Percentiles rank a stretch among this genome's conserved stretches.
These are phyloP conservation scores for Yponomeuta malinellus DNA, from an alignment of 2,888 invertebrate genomes.

Conservation along the genomic window DNA sequence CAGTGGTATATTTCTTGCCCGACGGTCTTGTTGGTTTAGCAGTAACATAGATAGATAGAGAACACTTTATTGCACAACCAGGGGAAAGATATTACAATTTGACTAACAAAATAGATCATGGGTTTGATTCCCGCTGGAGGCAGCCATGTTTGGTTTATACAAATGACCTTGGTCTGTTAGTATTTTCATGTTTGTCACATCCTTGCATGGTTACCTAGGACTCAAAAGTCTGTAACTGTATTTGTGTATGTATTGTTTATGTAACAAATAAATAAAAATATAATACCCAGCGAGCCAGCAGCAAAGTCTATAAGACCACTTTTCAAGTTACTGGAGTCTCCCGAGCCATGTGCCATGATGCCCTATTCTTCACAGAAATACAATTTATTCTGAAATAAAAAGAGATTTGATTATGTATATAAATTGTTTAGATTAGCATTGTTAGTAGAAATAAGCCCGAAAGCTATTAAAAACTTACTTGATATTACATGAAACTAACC, in stretches of 20 bases:
- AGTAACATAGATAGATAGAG: no score
- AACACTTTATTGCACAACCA: no score
- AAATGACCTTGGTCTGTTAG: no score
- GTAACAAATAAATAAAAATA: conserved; percentile 2
- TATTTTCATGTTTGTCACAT: no score
- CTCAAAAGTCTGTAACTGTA: background rate
- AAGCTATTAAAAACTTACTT: no score
- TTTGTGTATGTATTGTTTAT: conserved; percentile 10
- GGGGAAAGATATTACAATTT: no score
- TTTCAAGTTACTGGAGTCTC: conserved; percentile 59
- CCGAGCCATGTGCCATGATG: conserved; percentile 52
- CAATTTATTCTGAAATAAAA: background rate
- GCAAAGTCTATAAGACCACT: conserved; percentile 86
- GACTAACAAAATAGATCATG: no score
- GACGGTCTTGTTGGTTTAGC: background rate
- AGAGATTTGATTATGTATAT: background rate
- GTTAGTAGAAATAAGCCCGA: no score
- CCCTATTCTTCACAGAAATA: background rate
- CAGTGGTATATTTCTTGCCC: background rate
- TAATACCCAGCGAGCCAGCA: conserved; percentile 87
- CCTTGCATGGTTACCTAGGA: background rate
- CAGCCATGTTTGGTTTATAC: no score
- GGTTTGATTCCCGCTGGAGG: no score
- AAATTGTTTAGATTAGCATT: background rate
- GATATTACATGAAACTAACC: background rate